phyloP scores from a whole-genome alignment of 2,888 invertebrate genomes.

The Oligia strigilis region DNA sequence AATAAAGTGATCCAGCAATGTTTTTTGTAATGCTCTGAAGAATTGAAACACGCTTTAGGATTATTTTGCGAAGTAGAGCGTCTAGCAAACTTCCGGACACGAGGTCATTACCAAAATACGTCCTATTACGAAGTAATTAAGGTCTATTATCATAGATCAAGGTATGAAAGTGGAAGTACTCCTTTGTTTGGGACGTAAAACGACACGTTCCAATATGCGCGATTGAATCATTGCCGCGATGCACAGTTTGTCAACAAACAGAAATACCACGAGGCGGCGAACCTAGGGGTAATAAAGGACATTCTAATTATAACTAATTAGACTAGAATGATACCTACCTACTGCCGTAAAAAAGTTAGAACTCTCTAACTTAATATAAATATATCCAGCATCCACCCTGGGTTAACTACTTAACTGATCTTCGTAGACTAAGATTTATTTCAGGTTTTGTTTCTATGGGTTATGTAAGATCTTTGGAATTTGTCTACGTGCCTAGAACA shows the following conservation, averaged over 20 bases:
- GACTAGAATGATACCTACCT: conserved; percentile 7
- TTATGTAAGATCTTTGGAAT: conserved; percentile 13
- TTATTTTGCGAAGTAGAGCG: conserved; percentile 47
- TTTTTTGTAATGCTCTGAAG: conserved; percentile 12
- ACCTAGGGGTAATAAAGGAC: conserved; percentile 41
- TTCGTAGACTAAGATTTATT: neutral
- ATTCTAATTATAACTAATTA: conserved; percentile 64
- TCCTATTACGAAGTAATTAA: conserved; percentile 30
- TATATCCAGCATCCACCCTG: too few relatives aligned
- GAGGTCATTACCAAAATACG: conserved; percentile 27
- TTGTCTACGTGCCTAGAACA: conserved; percentile 15
- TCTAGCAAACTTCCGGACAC: conserved; percentile 52
- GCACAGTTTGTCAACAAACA: conserved; percentile 73
- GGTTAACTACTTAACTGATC: neutral
- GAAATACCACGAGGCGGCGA: conserved; percentile 69
- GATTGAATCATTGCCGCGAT: conserved; percentile 71
- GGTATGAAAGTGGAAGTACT: conserved; percentile 26
- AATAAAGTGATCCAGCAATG: conserved; percentile 21
- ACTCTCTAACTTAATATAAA: neutral
- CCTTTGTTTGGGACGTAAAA: conserved; percentile 59
- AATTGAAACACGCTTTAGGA: conserved; percentile 33
- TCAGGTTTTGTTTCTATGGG: neutral
- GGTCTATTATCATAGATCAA: conserved; percentile 44
- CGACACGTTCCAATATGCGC: conserved; percentile 59
- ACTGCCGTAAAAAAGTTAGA: neutral